A percentile compares a stretch with the other conserved stretches of the same genome.
These are phyloP conservation scores for Agrochola lota DNA, from an alignment of 2,888 invertebrate genomes.

Conservation along the genomic window DNA sequence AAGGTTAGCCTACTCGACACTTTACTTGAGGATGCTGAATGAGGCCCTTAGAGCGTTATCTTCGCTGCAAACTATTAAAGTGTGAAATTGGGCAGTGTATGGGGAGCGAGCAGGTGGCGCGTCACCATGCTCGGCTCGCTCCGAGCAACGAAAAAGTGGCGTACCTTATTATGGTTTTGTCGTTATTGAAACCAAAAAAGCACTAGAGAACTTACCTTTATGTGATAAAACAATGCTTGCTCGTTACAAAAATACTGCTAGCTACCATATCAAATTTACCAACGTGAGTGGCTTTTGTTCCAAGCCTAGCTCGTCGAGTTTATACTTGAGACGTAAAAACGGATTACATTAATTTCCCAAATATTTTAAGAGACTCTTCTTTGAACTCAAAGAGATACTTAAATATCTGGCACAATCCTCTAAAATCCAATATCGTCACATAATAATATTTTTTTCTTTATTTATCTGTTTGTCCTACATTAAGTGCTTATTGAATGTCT, in stretches of 20 bases:
- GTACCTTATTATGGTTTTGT: background rate
- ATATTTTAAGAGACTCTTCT: constrained; percentile 6
- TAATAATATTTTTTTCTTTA: too few relatives aligned
- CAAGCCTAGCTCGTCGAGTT: background rate
- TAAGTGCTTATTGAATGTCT: background rate
- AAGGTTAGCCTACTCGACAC: too few relatives aligned
- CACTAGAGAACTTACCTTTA: constrained; percentile 3
- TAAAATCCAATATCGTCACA: background rate
- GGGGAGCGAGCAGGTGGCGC: background rate
- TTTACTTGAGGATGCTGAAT: too few relatives aligned
- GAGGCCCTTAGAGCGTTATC: too few relatives aligned
- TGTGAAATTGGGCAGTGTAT: too few relatives aligned
- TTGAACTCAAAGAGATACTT: constrained; percentile 14
- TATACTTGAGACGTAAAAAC: background rate
- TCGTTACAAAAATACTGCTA: background rate
- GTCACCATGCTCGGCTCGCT: background rate
- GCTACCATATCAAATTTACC: background rate
- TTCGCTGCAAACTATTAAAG: too few relatives aligned
- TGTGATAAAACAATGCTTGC: background rate
- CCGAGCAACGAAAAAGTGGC: too few relatives aligned
- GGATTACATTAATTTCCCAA: constrained; percentile 4
- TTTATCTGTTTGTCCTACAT: background rate
- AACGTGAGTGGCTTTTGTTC: background rate
- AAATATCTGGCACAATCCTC: background rate
- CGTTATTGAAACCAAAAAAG: background rate